phyloP scores from a whole-genome alignment of 1,140 invertebrate genomes.

The Bombus polaris region DNA sequence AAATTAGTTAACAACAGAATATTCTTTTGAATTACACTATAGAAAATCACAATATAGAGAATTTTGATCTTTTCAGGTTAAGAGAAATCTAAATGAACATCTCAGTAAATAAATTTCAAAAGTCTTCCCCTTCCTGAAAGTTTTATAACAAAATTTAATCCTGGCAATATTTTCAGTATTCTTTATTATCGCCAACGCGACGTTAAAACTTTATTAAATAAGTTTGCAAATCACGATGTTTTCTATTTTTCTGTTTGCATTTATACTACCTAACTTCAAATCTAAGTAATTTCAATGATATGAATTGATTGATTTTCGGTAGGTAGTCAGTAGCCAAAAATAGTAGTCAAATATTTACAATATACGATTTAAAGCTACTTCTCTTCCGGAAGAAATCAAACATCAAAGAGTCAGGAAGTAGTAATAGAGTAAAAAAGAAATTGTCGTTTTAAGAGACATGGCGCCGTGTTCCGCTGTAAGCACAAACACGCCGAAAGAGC shows the following conservation, averaged over 20 bases:
- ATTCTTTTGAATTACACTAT: neutral
- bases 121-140: too few species aligned
- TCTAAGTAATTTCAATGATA: neutral
- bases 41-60: neutral
- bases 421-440: neutral
- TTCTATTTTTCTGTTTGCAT: neutral
- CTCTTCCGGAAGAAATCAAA: conserved; percentile 24
- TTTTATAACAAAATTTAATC: neutral
- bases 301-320: neutral
- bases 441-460: conserved; percentile 10
- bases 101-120: too few species aligned
- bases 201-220: too few species aligned
- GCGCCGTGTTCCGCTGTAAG: conserved; percentile 39
- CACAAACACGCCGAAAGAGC: conserved; percentile 36
- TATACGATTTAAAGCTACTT: conserved; percentile 4
- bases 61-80: neutral
- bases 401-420: neutral
- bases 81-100: neutral
- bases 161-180: neutral
- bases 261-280: neutral
- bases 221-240: neutral
- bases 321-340: neutral
- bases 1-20: neutral
- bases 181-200: neutral
- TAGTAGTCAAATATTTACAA: neutral